These are phyloP conservation scores for Lochmaea crataegi DNA, from an alignment of 2,888 invertebrate genomes.

Conservation along the genomic window DNA sequence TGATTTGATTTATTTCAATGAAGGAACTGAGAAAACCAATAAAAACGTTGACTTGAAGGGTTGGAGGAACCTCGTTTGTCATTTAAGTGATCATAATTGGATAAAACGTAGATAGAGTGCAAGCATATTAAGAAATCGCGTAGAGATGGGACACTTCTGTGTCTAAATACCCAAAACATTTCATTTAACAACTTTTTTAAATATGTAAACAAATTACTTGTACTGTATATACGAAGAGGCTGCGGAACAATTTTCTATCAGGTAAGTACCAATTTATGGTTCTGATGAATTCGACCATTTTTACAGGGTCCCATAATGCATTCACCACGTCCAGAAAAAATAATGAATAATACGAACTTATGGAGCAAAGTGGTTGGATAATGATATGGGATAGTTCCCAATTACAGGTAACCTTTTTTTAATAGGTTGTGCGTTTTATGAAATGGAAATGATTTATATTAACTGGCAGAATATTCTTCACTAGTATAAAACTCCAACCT, in stretches of 20 bases:
- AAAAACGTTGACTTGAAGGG: no score
- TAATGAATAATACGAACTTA: neutral
- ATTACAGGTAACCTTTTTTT: slow-evolving; percentile 16
- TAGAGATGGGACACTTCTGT: no score
- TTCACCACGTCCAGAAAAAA: slow-evolving; percentile 7
- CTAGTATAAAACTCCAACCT: neutral
- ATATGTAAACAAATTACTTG: neutral
- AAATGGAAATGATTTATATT: neutral
- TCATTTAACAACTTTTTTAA: neutral
- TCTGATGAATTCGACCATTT: slow-evolving; percentile 10
- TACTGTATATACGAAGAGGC: neutral
- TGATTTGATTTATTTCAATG: no score
- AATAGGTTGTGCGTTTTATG: slow-evolving; percentile 3
- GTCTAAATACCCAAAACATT: no score
- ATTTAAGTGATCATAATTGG: no score
- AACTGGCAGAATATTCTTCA: neutral
- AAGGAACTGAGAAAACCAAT: no score
- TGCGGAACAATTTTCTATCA: neutral
- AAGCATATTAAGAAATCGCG: no score
- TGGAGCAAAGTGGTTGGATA: slow-evolving; percentile 2
- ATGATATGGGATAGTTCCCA: slow-evolving; percentile 8
- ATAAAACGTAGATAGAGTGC: no score
- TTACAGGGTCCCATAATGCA: neutral
- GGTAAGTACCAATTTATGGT: slow-evolving; percentile 5
- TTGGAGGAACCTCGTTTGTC: no score